A percentile compares a stretch with the other conserved stretches of the same genome.
phyloP scores from a whole-genome alignment of 2,888 invertebrate genomes.

The Drosophila atripex region DNA sequence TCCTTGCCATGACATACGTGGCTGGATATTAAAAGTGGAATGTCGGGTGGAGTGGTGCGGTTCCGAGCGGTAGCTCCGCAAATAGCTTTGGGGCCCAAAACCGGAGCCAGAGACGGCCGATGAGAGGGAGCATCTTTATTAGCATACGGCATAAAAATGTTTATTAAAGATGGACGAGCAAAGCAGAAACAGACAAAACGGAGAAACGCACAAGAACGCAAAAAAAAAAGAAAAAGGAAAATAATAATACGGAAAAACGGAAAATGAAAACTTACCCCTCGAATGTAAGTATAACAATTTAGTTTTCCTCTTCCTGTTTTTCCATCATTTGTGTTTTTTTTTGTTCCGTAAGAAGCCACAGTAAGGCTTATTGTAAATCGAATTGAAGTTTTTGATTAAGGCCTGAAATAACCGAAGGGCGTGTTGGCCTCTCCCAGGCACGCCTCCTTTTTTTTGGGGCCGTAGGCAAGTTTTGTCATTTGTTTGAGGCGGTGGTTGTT shows the following conservation, averaged over 20 bases:
- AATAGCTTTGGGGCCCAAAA: slow-evolving; percentile 36
- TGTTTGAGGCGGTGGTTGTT: slow-evolving; percentile 44
- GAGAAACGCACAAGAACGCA: slow-evolving; percentile 31
- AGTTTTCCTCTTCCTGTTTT: slow-evolving; percentile 39
- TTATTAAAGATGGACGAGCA: slow-evolving; percentile 76
- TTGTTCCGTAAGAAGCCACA: neutral
- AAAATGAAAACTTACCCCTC: slow-evolving; percentile 34
- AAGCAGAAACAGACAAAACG: slow-evolving; percentile 20
- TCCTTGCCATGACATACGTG: slow-evolving; percentile 80
- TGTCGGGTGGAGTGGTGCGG: slow-evolving; percentile 17
- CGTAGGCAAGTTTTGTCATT: slow-evolving; percentile 57
- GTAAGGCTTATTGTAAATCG: slow-evolving; percentile 71
- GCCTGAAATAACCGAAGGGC: slow-evolving; percentile 53
- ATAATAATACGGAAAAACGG: slow-evolving; percentile 4
- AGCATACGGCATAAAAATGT: slow-evolving; percentile 78
- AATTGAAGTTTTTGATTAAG: slow-evolving; percentile 76
- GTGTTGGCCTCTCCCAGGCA: slow-evolving; percentile 26
- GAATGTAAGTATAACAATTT: slow-evolving; percentile 45
- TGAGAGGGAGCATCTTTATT: slow-evolving; percentile 68
- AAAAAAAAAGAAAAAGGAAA: neutral
- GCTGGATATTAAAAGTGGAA: slow-evolving; percentile 75
- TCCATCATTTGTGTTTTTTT: neutral
- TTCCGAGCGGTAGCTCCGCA: slow-evolving; percentile 19
- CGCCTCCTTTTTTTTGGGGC: slow-evolving; percentile 11
- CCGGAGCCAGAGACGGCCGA: slow-evolving; percentile 26